Conservation (phyloP, 1,140 invertebrate species). For the Kradibia gibbosae region DNA sequence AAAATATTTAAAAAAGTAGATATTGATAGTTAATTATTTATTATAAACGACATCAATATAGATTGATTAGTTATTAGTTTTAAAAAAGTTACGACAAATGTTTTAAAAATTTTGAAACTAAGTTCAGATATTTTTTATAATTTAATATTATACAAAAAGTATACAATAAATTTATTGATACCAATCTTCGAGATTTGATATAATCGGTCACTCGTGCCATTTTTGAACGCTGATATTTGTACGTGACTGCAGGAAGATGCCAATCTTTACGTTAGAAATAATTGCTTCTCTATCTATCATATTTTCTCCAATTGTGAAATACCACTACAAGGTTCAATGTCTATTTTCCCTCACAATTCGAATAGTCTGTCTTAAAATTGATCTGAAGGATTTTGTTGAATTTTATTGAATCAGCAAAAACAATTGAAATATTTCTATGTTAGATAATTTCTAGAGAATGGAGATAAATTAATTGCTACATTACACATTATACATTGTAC, state of each 20-base stretch:
- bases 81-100: too few relatives aligned
- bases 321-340: neutral
- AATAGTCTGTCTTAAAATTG: neutral
- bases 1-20: too few relatives aligned
- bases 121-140: too few relatives aligned
- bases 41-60: too few relatives aligned
- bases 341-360: neutral
- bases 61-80: too few relatives aligned
- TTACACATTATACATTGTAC: too few relatives aligned
- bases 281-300: neutral
- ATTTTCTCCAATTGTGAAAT: neutral
- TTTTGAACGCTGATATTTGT: neutral
- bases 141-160: too few relatives aligned
- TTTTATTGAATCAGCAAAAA: neutral
- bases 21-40: too few relatives aligned
- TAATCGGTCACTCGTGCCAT: neutral
- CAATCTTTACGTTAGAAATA: slow-evolving; percentile 26
- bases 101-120: too few relatives aligned
- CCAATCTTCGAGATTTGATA: neutral
- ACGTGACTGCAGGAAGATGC: slow-evolving; percentile 10
- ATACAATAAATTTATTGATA: neutral
- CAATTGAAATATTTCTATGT: too few relatives aligned
- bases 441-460: too few relatives aligned
- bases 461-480: too few relatives aligned
- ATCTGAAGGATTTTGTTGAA: neutral